Base-by-base conservation (phyloP, 2,888 invertebrate genomes). In the Thecophora atra region DNA sequence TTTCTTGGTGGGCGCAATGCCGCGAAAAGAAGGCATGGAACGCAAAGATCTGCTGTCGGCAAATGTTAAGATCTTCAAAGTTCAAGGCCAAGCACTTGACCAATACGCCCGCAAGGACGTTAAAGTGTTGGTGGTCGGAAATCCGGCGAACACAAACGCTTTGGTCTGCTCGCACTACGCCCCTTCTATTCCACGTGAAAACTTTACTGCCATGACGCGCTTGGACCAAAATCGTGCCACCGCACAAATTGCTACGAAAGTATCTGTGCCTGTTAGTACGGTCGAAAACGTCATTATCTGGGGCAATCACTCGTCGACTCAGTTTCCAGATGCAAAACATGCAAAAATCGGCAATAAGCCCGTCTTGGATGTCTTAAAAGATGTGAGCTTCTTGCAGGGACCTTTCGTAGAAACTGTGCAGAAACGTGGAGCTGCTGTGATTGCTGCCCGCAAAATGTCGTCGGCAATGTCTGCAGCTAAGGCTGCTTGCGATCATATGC, bases 241-340 rank as follows among this genome's bases (percentile, higher is more conserved):
- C 81, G 93, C 96, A 72, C 97, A 97, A 88, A 88, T 95, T 77
- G 94, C 95, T 44, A 88, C 89, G n/a, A 91, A 91, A 82, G 79
- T 93, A 51, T 89, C 89, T 19, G 89, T 91, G 0, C 89, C 90
- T 75, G 92, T 95, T 37, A 90, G 91, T 74, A 89, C 92, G 82
- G 94, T 98, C 0, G 91, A 91, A 81, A 98, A 98, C 84, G 93
- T 97, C 19, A 93, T 97, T 75, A 99, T 99, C 85, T 99, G 99
- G 99, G 99, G 99, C 62, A 99, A 99, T 88, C 99, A 99, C 87
- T 99, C 99, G 0, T 95, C 97, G 6, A 99, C 99, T 11, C 99
- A 99, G 88, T 99, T 94, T 87, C 99, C 99, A 7, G 99, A 99
- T 88, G 93, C 94, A 0, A 89, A 90, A 37, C 92, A 94, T 83